Evolutionary conservation across 1,140 invertebrate genomes (phyloP), one percentile per base, ranked within the genome.

Genomic region (Drosophila pseudoananassae): DNA sequence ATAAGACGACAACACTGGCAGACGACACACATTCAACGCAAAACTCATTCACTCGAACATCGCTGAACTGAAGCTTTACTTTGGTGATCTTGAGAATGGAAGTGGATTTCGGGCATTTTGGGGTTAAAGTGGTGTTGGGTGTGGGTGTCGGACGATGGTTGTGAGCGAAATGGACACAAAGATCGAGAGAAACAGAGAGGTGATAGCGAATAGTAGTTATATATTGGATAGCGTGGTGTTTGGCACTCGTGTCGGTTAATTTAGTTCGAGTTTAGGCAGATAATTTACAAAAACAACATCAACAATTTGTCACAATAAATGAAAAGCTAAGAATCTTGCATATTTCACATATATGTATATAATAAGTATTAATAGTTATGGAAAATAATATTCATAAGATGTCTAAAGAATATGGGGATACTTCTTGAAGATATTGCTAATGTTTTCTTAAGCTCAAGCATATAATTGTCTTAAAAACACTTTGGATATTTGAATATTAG

Each of bases 281-380:
- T 88, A 88, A 88, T 88, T 88, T 88, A 88, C 83, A 88, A 88
- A 88, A 88, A 88, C 83, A 88, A 88, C 83, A 87, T 82, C 78
- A 76, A 88, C 76, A 88, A 73, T 83, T 56, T 49, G 40, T 58
- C 60, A 68, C 49, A 60, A 63, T 46, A 61, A 57, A 68, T 54
- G 12, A 66, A 51, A 57, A 63, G 59, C 59, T 51, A 79, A 56
- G 31, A 25, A 46, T 50, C 43, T 61, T 45, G 51, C 46, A 78
- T 47, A 78, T 52, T 57, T 76, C 66, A 40, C 63, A 58, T 46
- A 65, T 36, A 43, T 15, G 6, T 17, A 14, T 43, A 43, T 43
- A 43, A 43, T 56, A 55, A 72, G 31, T 20, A 51, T 68, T 61
- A 56, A 45, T 76, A 55, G 45, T 76, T 52, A 25, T 75, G 45